Evolutionary conservation across 2,888 invertebrate species (phyloP).

Genomic region (Bugulina stolonifera): DNA sequence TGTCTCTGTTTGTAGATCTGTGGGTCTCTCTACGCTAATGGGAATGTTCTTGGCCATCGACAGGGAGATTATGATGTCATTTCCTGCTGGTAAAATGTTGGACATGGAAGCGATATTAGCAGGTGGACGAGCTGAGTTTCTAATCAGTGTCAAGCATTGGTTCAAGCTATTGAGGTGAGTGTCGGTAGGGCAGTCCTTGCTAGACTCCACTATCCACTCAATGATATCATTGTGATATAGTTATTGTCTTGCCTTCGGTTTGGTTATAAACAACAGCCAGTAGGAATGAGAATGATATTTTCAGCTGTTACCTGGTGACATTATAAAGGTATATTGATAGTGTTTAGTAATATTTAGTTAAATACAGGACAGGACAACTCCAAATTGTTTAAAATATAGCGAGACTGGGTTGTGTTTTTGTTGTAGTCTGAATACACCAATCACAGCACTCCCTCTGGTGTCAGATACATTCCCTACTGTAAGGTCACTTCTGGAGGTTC

Average conservation of each 20-base stretch:
- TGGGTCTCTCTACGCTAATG: slow-evolving; percentile 42
- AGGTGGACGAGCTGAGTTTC: slow-evolving; percentile 45
- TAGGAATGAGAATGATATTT: too few species aligned
- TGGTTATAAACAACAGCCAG: too few species aligned
- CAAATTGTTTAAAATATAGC: too few species aligned
- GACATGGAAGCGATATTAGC: slow-evolving; percentile 45
- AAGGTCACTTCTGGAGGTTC: slow-evolving; percentile 40
- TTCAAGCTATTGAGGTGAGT: slow-evolving; percentile 40
- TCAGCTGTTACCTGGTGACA: too few species aligned
- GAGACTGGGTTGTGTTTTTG: too few species aligned
- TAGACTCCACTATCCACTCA: background rate
- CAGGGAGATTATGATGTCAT: slow-evolving; percentile 40
- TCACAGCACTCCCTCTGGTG: slow-evolving; percentile 37
- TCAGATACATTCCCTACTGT: slow-evolving; percentile 43
- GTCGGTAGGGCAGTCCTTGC: background rate
- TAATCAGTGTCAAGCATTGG: slow-evolving; percentile 43
- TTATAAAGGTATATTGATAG: too few species aligned
- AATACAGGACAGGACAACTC: too few species aligned
- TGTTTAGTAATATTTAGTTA: too few species aligned
- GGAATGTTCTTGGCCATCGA: slow-evolving; percentile 45
- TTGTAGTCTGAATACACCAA: slow-evolving; percentile 34
- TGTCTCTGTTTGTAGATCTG: slow-evolving; percentile 39
- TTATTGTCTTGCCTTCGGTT: too few species aligned
- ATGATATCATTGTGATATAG: too few species aligned
- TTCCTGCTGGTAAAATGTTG: slow-evolving; percentile 42